Evolutionary conservation across 2,888 invertebrate genomes (phyloP), one percentile per base, ranked within the genome.

Genomic region (Trypoxylon attenuatum): DNA sequence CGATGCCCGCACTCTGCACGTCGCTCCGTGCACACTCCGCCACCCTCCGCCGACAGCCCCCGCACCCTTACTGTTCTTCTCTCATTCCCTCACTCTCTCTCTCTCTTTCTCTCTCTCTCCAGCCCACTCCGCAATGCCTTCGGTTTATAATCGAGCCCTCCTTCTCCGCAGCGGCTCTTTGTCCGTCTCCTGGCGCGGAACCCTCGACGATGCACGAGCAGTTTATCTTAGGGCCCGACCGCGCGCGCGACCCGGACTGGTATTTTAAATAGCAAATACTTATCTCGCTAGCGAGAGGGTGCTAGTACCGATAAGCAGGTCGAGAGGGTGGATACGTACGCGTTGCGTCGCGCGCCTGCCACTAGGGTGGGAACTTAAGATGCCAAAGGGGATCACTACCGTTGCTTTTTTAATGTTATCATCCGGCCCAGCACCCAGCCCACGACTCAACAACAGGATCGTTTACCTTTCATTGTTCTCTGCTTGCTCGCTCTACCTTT

Each of bases 251-350:
- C 72, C 45, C 73, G 78, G 77, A 78, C 80, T 80, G 83, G 84
- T 84, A 84, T 84, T 85, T 85, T 84, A 84, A 85, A 85, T 82
- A 84, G 82, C 80, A 77, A 83, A 82, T 82, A 83, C 84, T 84
- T 85, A 76, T 76, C 76, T 76, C 61, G 61, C 52, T 50, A 47
- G 56, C 65, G 41, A 15, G 50, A 58, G 67, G 62, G 64, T 56
- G 71, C 62, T 43, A 59, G 53, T 50, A 51, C 59, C 67, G 75
- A 75, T 75, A 75, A 75, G 71, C 75, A 23, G 63, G 59, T 61
- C 68, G 71, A 59, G 73, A 63, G 64, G 58, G 72, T 71, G 63
- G 59, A 71, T 57, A 61, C 46, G 15, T 63, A 59, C 59, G 51
- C 57, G 63, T 58, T 10, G 3, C 13, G 33, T 4, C 5, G n/a